Base-by-base conservation (phyloP, 2,113 vertebrate genomes). In the Neomonachus schauinslandi region DNA sequence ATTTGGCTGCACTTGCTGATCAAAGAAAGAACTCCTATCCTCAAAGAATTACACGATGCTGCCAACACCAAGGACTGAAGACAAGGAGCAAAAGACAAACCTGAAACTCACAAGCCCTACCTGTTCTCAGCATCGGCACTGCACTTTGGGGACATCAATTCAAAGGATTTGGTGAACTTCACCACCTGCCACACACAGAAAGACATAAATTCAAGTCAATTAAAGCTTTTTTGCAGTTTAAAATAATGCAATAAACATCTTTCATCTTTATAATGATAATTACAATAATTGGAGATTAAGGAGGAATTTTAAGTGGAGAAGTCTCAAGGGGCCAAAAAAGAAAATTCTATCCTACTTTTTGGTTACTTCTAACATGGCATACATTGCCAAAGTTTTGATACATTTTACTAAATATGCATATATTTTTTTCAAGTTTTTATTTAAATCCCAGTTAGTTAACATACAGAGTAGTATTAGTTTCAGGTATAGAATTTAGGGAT, bases 141-240 rank as follows among this genome's bases (percentile, higher is more conserved):
- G 98, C 99, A 99, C 98, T 99, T 99, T 67, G 99, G 99, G 96
- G 99, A 99, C 98, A 99, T 98, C n/a, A 99, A 96, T 97, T 99
- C 99, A 97, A 99, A 99, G 13, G 99, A 99, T 98, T 99, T 99
- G 53, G 99, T 99, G 98, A 99, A 99, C 98, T 99, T 99, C 98
- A 99, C 99, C 98, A 99, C 99, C 99, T 99, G 99, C 71, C 89
- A 97, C 92, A 97, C 92, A 95, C 81, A 96, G 81, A 72, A 98
- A 97, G 65, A 97, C 55, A 95, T 61, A 85, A 81, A 97, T 77
- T 91, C 67, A 82, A 91, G 82, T 79, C 71, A 97, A 71, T 46
- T 97, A 97, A 69, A 91, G 71, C 65, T 95, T 96, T 59, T 72
- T 93, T 87, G 86, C 22, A 83, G 91, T 53, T 94, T 86, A 51